Conservation (phyloP, 2,888 invertebrate genomes). For the Periphyllus acericola region DNA sequence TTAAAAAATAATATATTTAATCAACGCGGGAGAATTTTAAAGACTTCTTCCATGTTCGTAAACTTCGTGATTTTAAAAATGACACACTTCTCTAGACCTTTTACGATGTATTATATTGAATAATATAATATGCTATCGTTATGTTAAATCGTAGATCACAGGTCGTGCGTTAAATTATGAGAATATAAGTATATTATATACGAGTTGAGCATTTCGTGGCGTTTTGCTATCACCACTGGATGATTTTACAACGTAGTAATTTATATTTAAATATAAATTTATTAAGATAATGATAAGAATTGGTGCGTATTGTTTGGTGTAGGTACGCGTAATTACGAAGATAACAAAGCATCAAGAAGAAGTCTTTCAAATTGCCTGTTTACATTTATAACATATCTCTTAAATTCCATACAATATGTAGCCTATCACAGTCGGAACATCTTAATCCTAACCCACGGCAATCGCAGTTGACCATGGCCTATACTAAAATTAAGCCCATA, state of each 20-base stretch:
- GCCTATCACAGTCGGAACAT: constrained; percentile 59
- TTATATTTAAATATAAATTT: not conserved
- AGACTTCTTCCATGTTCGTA: constrained; percentile 7
- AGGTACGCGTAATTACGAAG: not conserved
- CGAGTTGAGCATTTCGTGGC: constrained; percentile 19
- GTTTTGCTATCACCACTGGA: not conserved
- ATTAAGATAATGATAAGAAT: not conserved
- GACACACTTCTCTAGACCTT: not conserved
- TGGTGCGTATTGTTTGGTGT: not conserved
- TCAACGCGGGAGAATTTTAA: constrained; percentile 23
- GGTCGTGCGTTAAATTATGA: not conserved
- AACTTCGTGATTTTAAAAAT: constrained; percentile 14
- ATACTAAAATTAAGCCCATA: constrained; percentile 39
- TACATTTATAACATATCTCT: constrained; percentile 48
- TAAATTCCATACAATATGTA: constrained; percentile 57
- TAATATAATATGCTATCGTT: not conserved
- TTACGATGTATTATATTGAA: not conserved
- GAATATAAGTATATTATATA: constrained; percentile 17
- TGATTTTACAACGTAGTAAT: not conserved
- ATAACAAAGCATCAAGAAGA: constrained; percentile 26
- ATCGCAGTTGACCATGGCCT: constrained; percentile 39
- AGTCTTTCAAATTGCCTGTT: constrained; percentile 41
- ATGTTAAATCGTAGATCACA: constrained; percentile 8
- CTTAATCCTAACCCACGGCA: constrained; percentile 58
- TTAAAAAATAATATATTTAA: constrained; percentile 24